phyloP scores from a whole-genome alignment of 2,888 invertebrate species.

The Philonicus albiceps region DNA sequence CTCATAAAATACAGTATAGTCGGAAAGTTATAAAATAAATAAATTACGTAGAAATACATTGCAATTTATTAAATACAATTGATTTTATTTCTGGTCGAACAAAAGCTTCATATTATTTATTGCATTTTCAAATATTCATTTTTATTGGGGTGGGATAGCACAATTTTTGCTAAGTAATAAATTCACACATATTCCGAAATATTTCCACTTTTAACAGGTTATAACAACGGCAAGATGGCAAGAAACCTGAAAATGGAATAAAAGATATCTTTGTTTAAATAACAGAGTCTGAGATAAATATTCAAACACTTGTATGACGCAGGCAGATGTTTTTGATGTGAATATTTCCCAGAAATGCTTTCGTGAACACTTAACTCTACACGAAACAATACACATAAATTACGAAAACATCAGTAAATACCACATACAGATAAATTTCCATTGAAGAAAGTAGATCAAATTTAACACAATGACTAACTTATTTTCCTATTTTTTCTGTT shows the following conservation, averaged over 20 bases:
- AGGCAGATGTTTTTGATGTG: neutral
- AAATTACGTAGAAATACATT: slow-evolving; percentile 28
- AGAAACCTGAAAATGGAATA: slow-evolving; percentile 23
- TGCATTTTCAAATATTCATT: neutral
- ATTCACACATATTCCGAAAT: slow-evolving; percentile 27
- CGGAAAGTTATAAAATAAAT: slow-evolving; percentile 39
- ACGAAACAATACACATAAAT: neutral
- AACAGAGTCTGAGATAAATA: neutral
- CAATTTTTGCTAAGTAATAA: slow-evolving; percentile 19
- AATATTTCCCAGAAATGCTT: neutral
- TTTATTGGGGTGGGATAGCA: neutral
- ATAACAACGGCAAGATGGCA: neutral
- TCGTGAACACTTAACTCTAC: neutral
- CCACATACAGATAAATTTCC: neutral
- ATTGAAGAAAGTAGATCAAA: neutral
- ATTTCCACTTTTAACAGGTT: slow-evolving; percentile 30
- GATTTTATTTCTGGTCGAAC: slow-evolving; percentile 6
- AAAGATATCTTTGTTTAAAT: neutral
- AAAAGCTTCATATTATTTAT: neutral
- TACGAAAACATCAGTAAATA: neutral
- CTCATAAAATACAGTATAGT: slow-evolving; percentile 35
- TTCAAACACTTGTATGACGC: neutral
- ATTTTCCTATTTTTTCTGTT: neutral
- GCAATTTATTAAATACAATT: slow-evolving; percentile 27
- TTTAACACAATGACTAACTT: neutral